phyloP scores from a whole-genome alignment of 2,888 invertebrate genomes.

The Pegoplata infirma region DNA sequence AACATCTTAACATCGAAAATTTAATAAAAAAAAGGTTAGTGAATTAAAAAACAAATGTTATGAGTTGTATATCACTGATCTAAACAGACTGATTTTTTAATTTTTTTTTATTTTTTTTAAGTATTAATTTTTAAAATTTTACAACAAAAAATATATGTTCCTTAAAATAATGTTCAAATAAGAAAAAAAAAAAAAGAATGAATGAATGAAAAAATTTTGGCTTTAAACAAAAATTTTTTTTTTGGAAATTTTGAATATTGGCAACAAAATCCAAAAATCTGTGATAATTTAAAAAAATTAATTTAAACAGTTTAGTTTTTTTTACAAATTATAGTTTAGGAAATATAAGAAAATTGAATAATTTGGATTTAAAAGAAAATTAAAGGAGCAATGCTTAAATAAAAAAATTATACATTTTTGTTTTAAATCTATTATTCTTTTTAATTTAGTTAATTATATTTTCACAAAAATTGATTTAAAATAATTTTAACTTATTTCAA shows the following conservation, averaged over 20 bases:
- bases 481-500: constrained; percentile 1
- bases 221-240: constrained; percentile 39
- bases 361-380: constrained; percentile 16
- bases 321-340: constrained; percentile 58
- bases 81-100: constrained; percentile 60
- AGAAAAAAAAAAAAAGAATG: constrained; percentile 16
- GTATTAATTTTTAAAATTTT: constrained; percentile 23
- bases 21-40: constrained; percentile 16
- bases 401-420: not conserved
- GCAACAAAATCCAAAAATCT: constrained; percentile 60
- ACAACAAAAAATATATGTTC: constrained; percentile 49
- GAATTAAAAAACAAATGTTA: not conserved
- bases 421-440: not conserved
- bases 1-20: too few relatives aligned
- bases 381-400: constrained; percentile 41
- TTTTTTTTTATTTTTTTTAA: constrained; percentile 26
- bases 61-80: constrained; percentile 41
- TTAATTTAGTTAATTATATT: not conserved
- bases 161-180: constrained; percentile 57
- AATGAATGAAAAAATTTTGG: constrained; percentile 42
- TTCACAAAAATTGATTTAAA: too few relatives aligned
- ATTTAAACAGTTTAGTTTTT: constrained; percentile 36
- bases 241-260: constrained; percentile 41
- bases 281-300: constrained; percentile 57
- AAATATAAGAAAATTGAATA: constrained; percentile 34